These are phyloP conservation scores for Tetragonula carbonaria DNA, from an alignment of 2,888 invertebrate species.

Conservation along the genomic window DNA sequence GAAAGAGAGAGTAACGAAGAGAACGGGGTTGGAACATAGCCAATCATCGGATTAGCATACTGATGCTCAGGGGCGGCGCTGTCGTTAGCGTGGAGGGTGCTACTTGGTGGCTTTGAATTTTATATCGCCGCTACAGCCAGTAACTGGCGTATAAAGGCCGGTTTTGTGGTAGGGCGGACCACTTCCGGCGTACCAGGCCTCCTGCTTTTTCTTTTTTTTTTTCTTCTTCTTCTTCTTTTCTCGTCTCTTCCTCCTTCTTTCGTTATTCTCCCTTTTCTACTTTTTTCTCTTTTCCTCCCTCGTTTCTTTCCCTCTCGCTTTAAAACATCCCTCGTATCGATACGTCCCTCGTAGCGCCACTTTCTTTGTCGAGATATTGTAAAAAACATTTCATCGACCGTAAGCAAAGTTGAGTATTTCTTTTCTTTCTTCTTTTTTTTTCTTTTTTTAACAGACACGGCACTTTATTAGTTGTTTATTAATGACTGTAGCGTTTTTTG, in stretches of 20 bases:
- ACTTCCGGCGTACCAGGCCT: slow-evolving; percentile 52
- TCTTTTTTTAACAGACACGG: too few relatives aligned
- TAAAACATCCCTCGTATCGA: neutral
- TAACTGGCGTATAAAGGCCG: slow-evolving; percentile 71
- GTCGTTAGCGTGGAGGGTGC: slow-evolving; percentile 82
- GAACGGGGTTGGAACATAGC: slow-evolving; percentile 82
- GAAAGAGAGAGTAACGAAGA: slow-evolving; percentile 46
- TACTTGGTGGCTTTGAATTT: slow-evolving; percentile 81
- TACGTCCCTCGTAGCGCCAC: neutral
- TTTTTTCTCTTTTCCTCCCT: neutral
- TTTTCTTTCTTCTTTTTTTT: too few relatives aligned
- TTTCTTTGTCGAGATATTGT: neutral
- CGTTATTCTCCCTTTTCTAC: neutral
- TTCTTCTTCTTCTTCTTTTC: slow-evolving; percentile 3
- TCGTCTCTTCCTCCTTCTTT: neutral
- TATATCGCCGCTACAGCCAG: slow-evolving; percentile 74
- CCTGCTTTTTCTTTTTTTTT: slow-evolving; percentile 14
- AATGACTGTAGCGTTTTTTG: too few relatives aligned
- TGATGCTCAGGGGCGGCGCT: slow-evolving; percentile 83
- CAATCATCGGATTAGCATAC: slow-evolving; percentile 84
- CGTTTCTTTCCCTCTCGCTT: neutral
- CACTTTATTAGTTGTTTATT: too few relatives aligned
- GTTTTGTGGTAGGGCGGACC: slow-evolving; percentile 36
- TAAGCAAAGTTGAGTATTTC: too few relatives aligned
- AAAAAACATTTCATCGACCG: too few relatives aligned